phyloP scores from a whole-genome alignment of 2,113 vertebrate species.

The Maccullochella peelii region DNA sequence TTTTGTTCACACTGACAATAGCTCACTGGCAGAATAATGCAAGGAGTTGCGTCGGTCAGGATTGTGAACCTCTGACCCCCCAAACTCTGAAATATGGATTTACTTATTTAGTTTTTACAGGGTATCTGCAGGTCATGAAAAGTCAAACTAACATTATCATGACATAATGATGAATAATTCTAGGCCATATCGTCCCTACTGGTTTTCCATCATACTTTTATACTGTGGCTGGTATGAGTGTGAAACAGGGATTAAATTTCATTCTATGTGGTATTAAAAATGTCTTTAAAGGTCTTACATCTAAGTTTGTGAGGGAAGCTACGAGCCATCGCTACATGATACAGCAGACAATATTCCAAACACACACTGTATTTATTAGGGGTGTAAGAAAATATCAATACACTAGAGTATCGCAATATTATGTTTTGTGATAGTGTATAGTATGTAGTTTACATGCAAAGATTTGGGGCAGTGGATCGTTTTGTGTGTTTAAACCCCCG shows the following conservation, averaged over 20 bases:
- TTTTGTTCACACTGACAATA: slow-evolving; percentile 16
- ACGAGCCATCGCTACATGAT: neutral
- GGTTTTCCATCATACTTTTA: neutral
- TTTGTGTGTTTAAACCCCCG: too few species aligned
- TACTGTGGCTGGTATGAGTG: too few species aligned
- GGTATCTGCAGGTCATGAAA: neutral
- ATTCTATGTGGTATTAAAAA: neutral
- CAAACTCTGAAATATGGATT: neutral
- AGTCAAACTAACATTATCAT: too few species aligned
- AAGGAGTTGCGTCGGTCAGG: neutral
- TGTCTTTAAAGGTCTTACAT: neutral
- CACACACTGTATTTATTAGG: neutral
- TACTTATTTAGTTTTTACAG: neutral
- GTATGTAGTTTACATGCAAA: too few species aligned
- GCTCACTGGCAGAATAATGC: slow-evolving; percentile 17
- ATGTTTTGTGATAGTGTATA: too few species aligned
- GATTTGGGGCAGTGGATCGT: too few species aligned
- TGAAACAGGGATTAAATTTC: neutral
- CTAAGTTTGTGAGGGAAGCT: neutral
- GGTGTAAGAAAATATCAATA: too few species aligned
- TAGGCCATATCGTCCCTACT: neutral
- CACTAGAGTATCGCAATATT: too few species aligned
- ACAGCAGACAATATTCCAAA: neutral
- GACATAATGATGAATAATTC: neutral
- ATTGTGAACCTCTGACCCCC: slow-evolving; percentile 7